Base-by-base conservation (phyloP, 2,888 invertebrate species). In the Diogma glabrata region DNA sequence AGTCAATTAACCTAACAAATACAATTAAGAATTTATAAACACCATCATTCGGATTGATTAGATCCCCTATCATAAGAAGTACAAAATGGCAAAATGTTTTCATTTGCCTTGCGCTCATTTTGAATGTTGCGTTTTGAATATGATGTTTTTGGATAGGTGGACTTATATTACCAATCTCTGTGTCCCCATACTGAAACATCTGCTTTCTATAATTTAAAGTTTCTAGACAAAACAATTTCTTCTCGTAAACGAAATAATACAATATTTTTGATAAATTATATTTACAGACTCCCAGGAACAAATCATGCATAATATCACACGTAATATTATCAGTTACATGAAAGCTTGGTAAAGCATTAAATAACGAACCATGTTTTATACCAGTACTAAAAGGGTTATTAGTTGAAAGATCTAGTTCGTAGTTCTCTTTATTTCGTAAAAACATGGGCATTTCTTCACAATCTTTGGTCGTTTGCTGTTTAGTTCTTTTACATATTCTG, bases 191-290 rank as follows among this genome's bases (percentile, higher is more conserved):
- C 22, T 19, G 19, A 49, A 49, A 52, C 49, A 49, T 49, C 28
- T 52, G 52, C 45, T 52, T 52, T 49, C 52, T 49, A 20, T 22
- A 49, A 43, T 52, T 52, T 3, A 52, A 49, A 3, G 26, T 23
- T 30, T 49, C 52, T 26, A 52, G 28, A 26, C 40, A n/a, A 28
- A 52, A 49, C 23, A 24, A 26, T 49, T 49, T 28, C 16, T 43
- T 23, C 51, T 33, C n/a, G n/a, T n/a, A n/a, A n/a, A n/a, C n/a
- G n/a, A n/a, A n/a, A n/a, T n/a, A n/a, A n/a, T n/a, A n/a, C n/a
- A n/a, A n/a, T n/a, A n/a, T n/a, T n/a, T n/a, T n/a, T n/a, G n/a
- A n/a, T n/a, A n/a, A n/a, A n/a, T n/a, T n/a, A n/a, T n/a, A n/a
- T n/a, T n/a, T n/a, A n/a, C n/a, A n/a, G n/a, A n/a, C n/a, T n/a